Conservation (phyloP, 1,140 invertebrate genomes). For the Calephelis nemesis region DNA sequence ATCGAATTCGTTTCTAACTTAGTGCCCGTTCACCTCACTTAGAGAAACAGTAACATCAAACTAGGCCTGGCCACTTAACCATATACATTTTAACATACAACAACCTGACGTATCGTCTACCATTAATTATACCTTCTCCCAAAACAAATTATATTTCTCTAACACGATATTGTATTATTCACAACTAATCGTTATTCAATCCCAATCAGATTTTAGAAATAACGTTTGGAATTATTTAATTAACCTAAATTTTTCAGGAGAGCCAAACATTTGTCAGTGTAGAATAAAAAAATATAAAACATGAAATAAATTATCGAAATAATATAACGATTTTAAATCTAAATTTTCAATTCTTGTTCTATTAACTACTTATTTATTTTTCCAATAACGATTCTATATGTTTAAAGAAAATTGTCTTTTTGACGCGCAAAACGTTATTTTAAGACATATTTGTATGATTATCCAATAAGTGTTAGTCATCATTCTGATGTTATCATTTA, state of each 20-base stretch:
- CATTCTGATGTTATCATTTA: conserved; percentile 24
- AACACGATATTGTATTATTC: conserved; percentile 52
- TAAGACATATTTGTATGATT: conserved; percentile 20
- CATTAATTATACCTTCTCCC: conserved; percentile 59
- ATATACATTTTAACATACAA: conserved; percentile 49
- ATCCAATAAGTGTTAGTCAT: conserved; percentile 4
- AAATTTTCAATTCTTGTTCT: conserved; percentile 2
- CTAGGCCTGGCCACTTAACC: conserved; percentile 35
- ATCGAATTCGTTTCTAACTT: conserved; percentile 20
- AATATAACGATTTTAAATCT: conserved; percentile 9
- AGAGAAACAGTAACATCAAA: conserved; percentile 15
- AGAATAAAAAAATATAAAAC: conserved; percentile 14
- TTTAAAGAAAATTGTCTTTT: conserved; percentile 61
- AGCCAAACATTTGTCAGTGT: conserved; percentile 13
- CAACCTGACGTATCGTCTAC: conserved; percentile 54
- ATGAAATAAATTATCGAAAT: conserved; percentile 15
- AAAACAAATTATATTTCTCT: conserved; percentile 45
- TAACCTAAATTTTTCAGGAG: conserved; percentile 18
- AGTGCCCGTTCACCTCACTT: conserved; percentile 1
- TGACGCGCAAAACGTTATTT: conserved; percentile 57
- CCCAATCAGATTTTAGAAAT: conserved; percentile 23
- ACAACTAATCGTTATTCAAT: conserved; percentile 36
- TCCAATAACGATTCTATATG: conserved; percentile 25
- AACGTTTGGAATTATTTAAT: conserved; percentile 11
- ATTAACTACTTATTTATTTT: conserved; percentile 21